Evolutionary conservation across 2,888 invertebrate species (phyloP).

Genomic region (Mesorhabditis spiculigera): DNA sequence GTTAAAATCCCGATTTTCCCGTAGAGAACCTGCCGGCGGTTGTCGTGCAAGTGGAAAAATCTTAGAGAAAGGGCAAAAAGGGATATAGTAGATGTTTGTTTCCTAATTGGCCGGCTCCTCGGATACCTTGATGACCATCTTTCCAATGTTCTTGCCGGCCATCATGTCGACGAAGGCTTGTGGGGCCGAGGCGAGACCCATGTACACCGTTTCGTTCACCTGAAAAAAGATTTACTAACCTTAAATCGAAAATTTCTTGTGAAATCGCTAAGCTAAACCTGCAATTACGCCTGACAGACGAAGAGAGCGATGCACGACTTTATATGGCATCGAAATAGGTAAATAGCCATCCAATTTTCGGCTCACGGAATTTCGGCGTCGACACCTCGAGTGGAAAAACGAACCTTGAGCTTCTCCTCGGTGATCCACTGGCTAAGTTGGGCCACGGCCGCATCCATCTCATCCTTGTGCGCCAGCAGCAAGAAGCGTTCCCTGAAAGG

Average conservation of each 20-base stretch:
- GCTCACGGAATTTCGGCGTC: no score
- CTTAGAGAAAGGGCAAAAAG: no score
- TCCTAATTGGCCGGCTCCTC: background rate
- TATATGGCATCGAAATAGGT: no score
- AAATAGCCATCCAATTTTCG: no score
- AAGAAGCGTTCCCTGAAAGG: slow-evolving; percentile 59
- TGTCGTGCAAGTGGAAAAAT: no score
- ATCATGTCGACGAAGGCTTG: slow-evolving; percentile 61
- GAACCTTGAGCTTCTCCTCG: slow-evolving; percentile 55
- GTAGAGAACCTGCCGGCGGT: no score
- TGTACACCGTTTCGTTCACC: slow-evolving; percentile 58
- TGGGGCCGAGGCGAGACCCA: slow-evolving; percentile 58
- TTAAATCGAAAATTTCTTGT: background rate
- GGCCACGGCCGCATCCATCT: slow-evolving; percentile 53
- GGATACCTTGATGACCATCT: slow-evolving; percentile 56
- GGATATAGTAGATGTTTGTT: no score
- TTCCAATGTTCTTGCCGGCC: slow-evolving; percentile 60
- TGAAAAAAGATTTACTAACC: slow-evolving; percentile 19
- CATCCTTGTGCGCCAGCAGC: slow-evolving; percentile 58
- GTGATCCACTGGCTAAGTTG: slow-evolving; percentile 54
- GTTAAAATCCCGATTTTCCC: no score
- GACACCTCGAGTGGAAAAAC: background rate
- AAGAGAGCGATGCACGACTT: no score
- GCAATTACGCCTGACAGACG: no score
- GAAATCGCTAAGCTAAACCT: background rate